These are phyloP conservation scores for Eupithecia centaureata DNA, from an alignment of 2,888 invertebrate species.

Conservation along the genomic window DNA sequence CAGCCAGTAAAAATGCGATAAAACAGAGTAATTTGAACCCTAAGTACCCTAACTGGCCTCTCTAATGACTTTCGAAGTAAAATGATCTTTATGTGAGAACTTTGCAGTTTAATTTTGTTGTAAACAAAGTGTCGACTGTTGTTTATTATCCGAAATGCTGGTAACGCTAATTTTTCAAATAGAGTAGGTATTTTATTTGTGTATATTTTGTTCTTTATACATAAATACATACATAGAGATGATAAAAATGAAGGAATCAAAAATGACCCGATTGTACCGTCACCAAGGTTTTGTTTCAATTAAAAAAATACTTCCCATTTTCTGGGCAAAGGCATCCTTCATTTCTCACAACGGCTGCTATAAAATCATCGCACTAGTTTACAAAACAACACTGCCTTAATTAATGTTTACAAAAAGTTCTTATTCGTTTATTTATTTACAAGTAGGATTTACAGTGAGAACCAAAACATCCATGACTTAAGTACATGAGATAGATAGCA, in stretches of 20 bases:
- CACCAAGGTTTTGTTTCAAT: background rate
- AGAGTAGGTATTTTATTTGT: background rate
- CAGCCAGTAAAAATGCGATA: conserved; percentile 31
- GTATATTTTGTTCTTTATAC: too few species aligned
- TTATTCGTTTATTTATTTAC: too few species aligned
- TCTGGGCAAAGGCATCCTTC: background rate
- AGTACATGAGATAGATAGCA: too few species aligned
- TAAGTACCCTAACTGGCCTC: conserved; percentile 17
- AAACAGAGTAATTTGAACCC: conserved; percentile 27
- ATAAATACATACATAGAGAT: too few species aligned
- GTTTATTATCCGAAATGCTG: conserved; percentile 16
- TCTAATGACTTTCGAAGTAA: conserved; percentile 12
- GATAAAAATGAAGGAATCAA: too few species aligned
- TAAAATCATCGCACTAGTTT: background rate
- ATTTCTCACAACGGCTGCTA: background rate
- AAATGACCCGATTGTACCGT: background rate
- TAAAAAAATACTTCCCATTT: too few species aligned
- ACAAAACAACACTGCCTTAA: background rate
- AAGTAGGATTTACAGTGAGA: too few species aligned
- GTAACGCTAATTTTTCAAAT: background rate
- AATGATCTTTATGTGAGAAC: conserved; percentile 5
- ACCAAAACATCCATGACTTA: too few species aligned
- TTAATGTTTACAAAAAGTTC: background rate
- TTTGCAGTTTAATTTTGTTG: conserved; percentile 10
- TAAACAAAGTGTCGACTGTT: background rate